phyloP scores from a whole-genome alignment of 2,113 vertebrate species.

The Zosterops borbonicus region DNA sequence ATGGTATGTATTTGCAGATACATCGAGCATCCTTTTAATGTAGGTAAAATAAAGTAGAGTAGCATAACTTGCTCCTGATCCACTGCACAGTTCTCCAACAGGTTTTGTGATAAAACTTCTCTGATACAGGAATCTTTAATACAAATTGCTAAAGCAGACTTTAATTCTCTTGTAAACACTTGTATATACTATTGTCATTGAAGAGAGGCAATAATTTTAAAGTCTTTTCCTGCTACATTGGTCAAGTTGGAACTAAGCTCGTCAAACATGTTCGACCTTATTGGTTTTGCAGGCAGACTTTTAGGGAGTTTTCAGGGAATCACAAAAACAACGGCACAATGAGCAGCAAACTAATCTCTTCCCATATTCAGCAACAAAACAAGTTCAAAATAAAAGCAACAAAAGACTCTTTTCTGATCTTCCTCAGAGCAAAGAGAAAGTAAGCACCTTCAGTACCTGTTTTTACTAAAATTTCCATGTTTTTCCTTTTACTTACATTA shows the following conservation, averaged over 20 bases:
- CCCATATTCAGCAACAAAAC: conserved; percentile 19
- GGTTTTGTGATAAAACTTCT: conserved; percentile 15
- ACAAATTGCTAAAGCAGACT: not conserved
- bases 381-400: conserved; percentile 32
- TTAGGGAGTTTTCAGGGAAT: conserved; percentile 49
- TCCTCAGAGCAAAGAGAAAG: not conserved
- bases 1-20: conserved; percentile 58
- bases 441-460: not conserved
- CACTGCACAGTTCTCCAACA: not conserved
- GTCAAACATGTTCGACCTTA: conserved; percentile 64
- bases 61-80: conserved; percentile 13
- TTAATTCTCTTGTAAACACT: conserved; percentile 67
- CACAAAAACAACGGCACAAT: conserved; percentile 64
- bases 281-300: conserved; percentile 50
- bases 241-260: conserved; percentile 54
- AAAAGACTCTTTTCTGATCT: conserved; percentile 7
- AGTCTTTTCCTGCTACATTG: conserved; percentile 31
- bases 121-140: conserved; percentile 15
- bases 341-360: conserved; percentile 52
- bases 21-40: conserved; percentile 52
- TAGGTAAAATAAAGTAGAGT: conserved; percentile 57
- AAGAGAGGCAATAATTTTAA: conserved; percentile 52
- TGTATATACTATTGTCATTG: conserved; percentile 27
- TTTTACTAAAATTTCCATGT: not conserved
- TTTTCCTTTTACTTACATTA: not conserved